phyloP scores from a whole-genome alignment of 1,140 invertebrate genomes.

The Metopolophium dirhodum region DNA sequence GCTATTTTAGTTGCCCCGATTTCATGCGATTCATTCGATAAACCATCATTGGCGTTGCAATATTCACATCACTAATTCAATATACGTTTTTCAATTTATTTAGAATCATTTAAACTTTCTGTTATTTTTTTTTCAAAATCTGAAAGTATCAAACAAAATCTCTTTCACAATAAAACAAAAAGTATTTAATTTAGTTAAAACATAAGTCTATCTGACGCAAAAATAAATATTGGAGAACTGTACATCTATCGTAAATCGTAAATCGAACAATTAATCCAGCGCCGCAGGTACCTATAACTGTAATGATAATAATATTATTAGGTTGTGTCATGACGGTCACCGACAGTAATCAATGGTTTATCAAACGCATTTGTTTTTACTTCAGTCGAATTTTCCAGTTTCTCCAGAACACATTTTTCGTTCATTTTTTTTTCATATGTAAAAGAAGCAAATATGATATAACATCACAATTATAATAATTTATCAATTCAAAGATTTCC shows the following conservation, averaged over 20 bases:
- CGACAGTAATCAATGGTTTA: neutral
- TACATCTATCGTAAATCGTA: neutral
- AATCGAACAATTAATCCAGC: neutral
- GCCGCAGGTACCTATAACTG: neutral
- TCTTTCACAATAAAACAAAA: neutral
- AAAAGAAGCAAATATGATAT: neutral
- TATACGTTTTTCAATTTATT: neutral
- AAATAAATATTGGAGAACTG: neutral
- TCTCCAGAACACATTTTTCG: neutral
- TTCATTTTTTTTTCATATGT: neutral
- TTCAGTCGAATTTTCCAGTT: neutral
- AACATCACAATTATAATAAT: neutral
- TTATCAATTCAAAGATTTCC: too few relatives aligned
- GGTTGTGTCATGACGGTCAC: too few relatives aligned
- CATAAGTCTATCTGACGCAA: neutral
- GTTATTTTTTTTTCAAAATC: neutral
- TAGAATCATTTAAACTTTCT: neutral
- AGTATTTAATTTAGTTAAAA: neutral
- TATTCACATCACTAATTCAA: neutral
- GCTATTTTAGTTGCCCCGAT: neutral
- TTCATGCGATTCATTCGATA: neutral
- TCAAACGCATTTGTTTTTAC: neutral
- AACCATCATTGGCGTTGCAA: neutral
- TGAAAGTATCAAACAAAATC: neutral
- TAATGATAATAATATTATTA: neutral